phyloP scores from a whole-genome alignment of 2,888 invertebrate genomes.

The Lithophane semibrunnea region DNA sequence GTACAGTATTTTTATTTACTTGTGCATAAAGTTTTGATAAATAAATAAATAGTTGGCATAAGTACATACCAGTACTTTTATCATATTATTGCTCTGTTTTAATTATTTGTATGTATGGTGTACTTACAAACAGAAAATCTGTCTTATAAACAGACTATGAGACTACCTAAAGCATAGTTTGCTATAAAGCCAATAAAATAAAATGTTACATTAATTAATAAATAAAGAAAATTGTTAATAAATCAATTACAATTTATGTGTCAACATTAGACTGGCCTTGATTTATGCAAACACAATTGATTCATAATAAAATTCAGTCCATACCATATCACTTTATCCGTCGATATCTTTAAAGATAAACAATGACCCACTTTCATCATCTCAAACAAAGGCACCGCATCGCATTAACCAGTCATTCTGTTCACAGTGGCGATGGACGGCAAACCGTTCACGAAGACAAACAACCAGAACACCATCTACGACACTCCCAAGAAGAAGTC shows the following conservation, averaged over 20 bases:
- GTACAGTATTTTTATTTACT: too few relatives aligned
- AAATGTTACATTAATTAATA: too few relatives aligned
- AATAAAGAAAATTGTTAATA: too few relatives aligned
- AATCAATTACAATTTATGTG: neutral
- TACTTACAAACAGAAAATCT: too few relatives aligned
- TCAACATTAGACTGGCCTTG: neutral
- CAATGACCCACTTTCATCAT: constrained; percentile 44
- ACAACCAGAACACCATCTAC: constrained; percentile 76
- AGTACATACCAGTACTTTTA: too few relatives aligned
- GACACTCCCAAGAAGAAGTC: constrained; percentile 78
- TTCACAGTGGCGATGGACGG: constrained; percentile 87
- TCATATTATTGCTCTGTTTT: too few relatives aligned
- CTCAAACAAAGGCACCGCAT: constrained; percentile 18
- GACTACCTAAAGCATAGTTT: neutral
- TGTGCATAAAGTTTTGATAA: too few relatives aligned
- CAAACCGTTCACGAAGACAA: constrained; percentile 80
- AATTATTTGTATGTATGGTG: too few relatives aligned
- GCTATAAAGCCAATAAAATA: neutral
- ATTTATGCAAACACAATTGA: constrained; percentile 5
- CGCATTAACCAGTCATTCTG: constrained; percentile 41
- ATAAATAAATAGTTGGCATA: too few relatives aligned
- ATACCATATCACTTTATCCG: constrained; percentile 17
- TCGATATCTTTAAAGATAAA: constrained; percentile 42
- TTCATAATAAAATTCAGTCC: constrained; percentile 13
- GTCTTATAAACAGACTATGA: neutral